Percentiles rank a stretch among this genome's conserved stretches.
Conservation (phyloP, 2,113 vertebrate species). For the Lamprologus lemairii region DNA sequence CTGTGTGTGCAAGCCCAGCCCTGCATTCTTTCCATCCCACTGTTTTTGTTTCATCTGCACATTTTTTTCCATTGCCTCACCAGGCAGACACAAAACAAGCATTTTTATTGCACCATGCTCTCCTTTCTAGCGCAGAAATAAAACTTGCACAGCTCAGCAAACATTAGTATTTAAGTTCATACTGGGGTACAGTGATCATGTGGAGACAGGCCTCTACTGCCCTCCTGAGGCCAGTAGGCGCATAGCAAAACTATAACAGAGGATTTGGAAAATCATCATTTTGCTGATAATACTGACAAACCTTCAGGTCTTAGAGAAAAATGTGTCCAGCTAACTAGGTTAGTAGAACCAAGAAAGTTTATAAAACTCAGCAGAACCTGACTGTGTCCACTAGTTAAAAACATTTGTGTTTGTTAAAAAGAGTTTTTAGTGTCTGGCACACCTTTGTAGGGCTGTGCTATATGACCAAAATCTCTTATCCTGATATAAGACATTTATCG, state of each 20-base stretch:
- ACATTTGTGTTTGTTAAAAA: background rate
- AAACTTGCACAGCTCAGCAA: background rate
- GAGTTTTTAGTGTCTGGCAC: background rate
- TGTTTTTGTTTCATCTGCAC: constrained; percentile 43
- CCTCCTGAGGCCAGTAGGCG: background rate
- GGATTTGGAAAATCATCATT: background rate
- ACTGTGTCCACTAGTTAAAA: background rate
- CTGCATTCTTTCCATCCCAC: constrained; percentile 36
- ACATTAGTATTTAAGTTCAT: background rate
- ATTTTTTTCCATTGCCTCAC: constrained; percentile 52
- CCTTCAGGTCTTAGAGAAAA: background rate
- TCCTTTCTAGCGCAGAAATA: background rate
- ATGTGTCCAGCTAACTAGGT: background rate
- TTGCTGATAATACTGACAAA: background rate
- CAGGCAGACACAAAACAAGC: background rate
- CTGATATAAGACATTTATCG: background rate
- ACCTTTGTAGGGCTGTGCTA: background rate
- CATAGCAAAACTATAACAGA: background rate
- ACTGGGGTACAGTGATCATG: background rate
- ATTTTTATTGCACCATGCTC: background rate
- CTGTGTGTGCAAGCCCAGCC: background rate
- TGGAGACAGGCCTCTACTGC: background rate
- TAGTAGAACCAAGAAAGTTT: background rate
- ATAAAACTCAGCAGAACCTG: background rate
- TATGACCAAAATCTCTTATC: background rate